Base-by-base conservation (phyloP, 2,888 invertebrate species). In the Himalopsyche japonica region DNA sequence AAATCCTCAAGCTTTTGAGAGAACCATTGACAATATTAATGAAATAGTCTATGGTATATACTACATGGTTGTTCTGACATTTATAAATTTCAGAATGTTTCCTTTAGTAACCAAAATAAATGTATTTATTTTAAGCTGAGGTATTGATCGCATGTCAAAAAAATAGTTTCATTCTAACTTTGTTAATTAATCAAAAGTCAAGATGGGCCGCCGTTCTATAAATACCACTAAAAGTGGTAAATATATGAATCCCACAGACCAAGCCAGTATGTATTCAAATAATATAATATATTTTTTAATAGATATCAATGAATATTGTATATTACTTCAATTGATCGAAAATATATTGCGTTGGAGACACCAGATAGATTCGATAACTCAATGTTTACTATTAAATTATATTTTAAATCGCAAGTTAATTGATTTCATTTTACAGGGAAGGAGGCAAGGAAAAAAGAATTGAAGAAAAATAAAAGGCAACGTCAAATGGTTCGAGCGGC, bases 181-280 rank as follows among this genome's bases (percentile, higher is more conserved):
- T 70, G 70, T 70, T 27, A 30, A 27, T 70, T 47, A 77, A 81
- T 32, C 12, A 76, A 81, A n/a, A 34, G 76, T 76, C 32, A 95
- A 92, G 88, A 99, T 99, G 99, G 99, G 99, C 84, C 95, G 98
- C 83, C 94, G 99, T 88, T 98, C 98, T 76, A 98, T 98, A 89
- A 98, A 98, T 92, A 98, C 98, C 96, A 99, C 99, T 82, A 99
- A 99, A 94, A 98, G 98, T 97, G 99, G 99, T 90, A 99, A 99
- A 94, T 99, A 98, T 89, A 99, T 99, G 99, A 99, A 99, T 92
- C 99, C 99, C 64, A 99, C 99, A 6, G 99, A 99, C 91, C 99
- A 99, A 95, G 98, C 98, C 85, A 94, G 99, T 98, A 95, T 96
- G 98, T 96, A 89, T 88, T 80, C 78, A 87, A 87, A 8, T 76